phyloP scores from a whole-genome alignment of 2,797 vertebrate species.

The Sebastes cheni region DNA sequence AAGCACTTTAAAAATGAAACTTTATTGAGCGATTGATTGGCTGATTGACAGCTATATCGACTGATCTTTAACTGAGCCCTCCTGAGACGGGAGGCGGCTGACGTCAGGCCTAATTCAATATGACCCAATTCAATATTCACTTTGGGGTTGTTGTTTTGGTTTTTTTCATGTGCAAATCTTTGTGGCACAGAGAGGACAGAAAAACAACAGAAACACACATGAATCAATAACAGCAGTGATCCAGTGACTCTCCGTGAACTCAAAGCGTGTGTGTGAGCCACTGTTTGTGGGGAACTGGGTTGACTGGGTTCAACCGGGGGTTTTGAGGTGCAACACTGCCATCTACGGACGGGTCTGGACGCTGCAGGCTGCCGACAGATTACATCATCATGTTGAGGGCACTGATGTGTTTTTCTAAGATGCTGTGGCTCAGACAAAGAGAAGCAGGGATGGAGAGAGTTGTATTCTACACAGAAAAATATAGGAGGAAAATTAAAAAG shows the following conservation, averaged over 20 bases:
- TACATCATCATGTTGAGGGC: slow-evolving; percentile 76
- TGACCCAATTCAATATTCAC: slow-evolving; percentile 60
- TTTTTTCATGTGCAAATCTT: slow-evolving; percentile 44
- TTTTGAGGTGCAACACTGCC: slow-evolving; percentile 74
- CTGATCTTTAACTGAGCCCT: slow-evolving; percentile 63
- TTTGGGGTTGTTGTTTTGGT: background rate
- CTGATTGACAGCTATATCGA: slow-evolving; percentile 70
- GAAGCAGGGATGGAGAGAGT: slow-evolving; percentile 24
- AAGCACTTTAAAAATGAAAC: slow-evolving; percentile 71
- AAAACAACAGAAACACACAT: slow-evolving; percentile 49
- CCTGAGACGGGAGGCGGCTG: slow-evolving; percentile 41
- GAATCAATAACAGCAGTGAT: slow-evolving; percentile 74
- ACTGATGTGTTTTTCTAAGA: slow-evolving; percentile 71
- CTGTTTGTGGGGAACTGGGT: slow-evolving; percentile 75
- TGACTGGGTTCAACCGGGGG: slow-evolving; percentile 47
- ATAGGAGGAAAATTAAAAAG: slow-evolving; percentile 1
- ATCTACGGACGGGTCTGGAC: slow-evolving; percentile 52
- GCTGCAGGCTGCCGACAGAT: slow-evolving; percentile 48
- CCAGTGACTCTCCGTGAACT: slow-evolving; percentile 77
- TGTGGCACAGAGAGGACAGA: slow-evolving; percentile 28
- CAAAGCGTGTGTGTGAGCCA: slow-evolving; percentile 33
- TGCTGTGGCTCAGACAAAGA: slow-evolving; percentile 75
- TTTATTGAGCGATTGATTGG: slow-evolving; percentile 55
- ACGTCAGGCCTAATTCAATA: slow-evolving; percentile 60
- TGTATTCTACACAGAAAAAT: background rate